A percentile compares a stretch with the other conserved stretches of the same genome.
phyloP scores from a whole-genome alignment of 2,113 vertebrate genomes.

The Sapajus apella region DNA sequence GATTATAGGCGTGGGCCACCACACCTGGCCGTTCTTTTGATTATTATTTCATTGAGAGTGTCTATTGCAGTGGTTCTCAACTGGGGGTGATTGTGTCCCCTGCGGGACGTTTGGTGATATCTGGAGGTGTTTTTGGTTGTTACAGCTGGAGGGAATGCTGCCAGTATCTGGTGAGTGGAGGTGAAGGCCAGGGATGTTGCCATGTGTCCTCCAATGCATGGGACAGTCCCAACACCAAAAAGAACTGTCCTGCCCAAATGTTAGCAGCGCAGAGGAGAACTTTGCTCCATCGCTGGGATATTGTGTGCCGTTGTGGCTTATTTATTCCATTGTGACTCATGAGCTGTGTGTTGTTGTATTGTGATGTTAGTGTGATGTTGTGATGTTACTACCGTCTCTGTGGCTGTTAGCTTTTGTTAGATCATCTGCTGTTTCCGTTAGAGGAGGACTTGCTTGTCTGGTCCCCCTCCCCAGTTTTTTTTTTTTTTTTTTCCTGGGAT shows the following conservation, averaged over 20 bases:
- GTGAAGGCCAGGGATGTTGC: not conserved
- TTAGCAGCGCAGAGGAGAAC: rapidly evolving
- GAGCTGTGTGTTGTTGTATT: not conserved
- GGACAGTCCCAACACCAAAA: no score
- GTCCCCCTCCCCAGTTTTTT: not conserved
- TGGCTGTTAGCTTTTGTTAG: not conserved
- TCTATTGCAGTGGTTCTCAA: not conserved
- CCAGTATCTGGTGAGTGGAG: not conserved
- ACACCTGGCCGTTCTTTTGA: no score
- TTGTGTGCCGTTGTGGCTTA: rapidly evolving
- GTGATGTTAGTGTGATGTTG: not conserved
- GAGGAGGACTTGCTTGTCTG: not conserved
- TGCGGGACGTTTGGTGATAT: no score
- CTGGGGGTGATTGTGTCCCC: not conserved
- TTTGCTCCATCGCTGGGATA: not conserved
- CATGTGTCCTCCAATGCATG: rapidly evolving
- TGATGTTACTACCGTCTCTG: not conserved
- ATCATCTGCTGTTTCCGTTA: not conserved
- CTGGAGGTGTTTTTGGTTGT: not conserved
- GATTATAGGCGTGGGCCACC: no score
- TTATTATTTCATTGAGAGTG: not conserved
- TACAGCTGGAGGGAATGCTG: not conserved
- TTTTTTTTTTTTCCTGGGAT: not conserved
- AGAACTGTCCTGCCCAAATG: not conserved
- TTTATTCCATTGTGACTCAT: rapidly evolving